phyloP scores from a whole-genome alignment of 1,140 invertebrate species.

The Oscheius sp. region DNA sequence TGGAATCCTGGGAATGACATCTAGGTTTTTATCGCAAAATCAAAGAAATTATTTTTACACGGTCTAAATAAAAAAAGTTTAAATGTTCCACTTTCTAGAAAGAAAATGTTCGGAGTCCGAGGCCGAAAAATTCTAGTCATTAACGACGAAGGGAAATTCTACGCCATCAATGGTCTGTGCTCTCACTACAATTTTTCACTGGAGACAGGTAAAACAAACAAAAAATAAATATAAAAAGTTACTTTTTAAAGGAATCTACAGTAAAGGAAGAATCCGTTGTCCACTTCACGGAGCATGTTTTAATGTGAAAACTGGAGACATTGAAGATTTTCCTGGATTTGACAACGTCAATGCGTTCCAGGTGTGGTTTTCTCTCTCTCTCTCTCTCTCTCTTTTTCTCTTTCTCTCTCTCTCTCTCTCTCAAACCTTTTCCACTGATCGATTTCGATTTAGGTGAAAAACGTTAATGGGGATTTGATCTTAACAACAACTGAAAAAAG shows the following conservation, averaged over 20 bases:
- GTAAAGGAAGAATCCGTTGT: constrained; percentile 79
- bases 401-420: no score
- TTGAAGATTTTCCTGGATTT: constrained; percentile 84
- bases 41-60: no score
- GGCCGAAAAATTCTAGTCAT: constrained; percentile 29
- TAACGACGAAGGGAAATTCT: constrained; percentile 34
- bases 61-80: background rate
- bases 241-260: constrained; percentile 66
- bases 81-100: constrained; percentile 7
- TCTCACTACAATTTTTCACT: constrained; percentile 81
- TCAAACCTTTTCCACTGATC: background rate
- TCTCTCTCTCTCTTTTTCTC: constrained; percentile 4
- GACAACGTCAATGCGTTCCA: constrained; percentile 80
- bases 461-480: constrained; percentile 53
- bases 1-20: no score
- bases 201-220: background rate
- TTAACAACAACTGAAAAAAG: constrained; percentile 54
- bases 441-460: background rate
- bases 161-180: constrained; percentile 70
- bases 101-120: constrained; percentile 18
- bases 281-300: constrained; percentile 96
- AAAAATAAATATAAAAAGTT: background rate
- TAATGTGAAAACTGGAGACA: constrained; percentile 80
- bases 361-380: constrained; percentile 57
- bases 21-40: no score